Evolutionary conservation across 2,797 vertebrate species (phyloP), one percentile per base, ranked within the genome.

Genomic region (Phyllotis vaccarum): DNA sequence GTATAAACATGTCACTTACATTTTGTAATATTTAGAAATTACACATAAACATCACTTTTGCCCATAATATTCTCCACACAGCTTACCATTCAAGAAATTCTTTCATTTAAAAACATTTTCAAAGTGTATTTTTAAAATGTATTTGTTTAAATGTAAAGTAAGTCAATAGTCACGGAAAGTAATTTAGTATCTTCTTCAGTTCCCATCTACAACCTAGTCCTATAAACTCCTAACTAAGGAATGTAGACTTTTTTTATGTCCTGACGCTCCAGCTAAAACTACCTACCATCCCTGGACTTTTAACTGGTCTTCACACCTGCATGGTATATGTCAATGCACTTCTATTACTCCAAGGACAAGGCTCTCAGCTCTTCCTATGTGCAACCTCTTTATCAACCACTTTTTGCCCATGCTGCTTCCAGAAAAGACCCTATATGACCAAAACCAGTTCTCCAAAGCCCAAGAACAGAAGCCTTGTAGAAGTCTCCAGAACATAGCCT

Each of bases 81-180:
- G 5, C 7, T 43, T 86, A 85, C n/a, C 92, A 88, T 80, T 91
- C 24, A 92, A 94, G 76, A 1, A 94, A 95, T 88, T 94, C 43
- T 43, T 93, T 89, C 31, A 90, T 13, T 70, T 89, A 93, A 43
- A 96, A 96, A 92, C 3, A 93, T 87, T 97, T 94, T 94, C 64
- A 89, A 96, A 96, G 75, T 46, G 27, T 60, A 75, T 72, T 86
- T 86, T 92, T 70, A 90, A 86, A 52, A 82, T 40, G 12, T 75
- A 79, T 56, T 91, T 21, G 80, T 80, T 91, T 74, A 40, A 90
- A 83, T 60, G 68, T 79, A 74, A 95, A 93, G 64, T 12, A 92
- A 74, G 52, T 90, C 66, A 87, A 52, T 0, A 62, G 37, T 21
- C 66, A 29, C 78, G 91, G 80, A 60, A 24, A 92, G 52, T 86